phyloP scores from a whole-genome alignment of 2,888 invertebrate species.

The Cheilosia vulpina region DNA sequence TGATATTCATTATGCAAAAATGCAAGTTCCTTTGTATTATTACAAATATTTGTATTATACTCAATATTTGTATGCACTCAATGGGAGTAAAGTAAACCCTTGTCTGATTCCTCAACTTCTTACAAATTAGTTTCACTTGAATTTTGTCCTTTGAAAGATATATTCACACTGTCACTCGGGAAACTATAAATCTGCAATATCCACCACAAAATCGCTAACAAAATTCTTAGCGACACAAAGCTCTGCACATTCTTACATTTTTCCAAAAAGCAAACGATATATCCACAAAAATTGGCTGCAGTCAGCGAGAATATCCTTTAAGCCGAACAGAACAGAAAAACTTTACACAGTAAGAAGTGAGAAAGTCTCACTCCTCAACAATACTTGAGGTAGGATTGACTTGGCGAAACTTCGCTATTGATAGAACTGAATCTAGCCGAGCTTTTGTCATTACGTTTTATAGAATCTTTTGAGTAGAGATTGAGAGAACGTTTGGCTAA shows the following conservation, averaged over 20 bases:
- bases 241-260: constrained; percentile 13
- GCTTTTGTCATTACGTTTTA: constrained; percentile 66
- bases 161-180: neutral
- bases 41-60: too few species aligned
- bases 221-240: neutral
- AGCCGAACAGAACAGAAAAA: neutral
- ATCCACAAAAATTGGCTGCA: constrained; percentile 14
- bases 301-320: constrained; percentile 7
- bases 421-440: constrained; percentile 65
- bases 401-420: constrained; percentile 56
- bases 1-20: too few species aligned
- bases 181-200: neutral
- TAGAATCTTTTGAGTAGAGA: constrained; percentile 44
- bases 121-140: too few species aligned
- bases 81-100: too few species aligned
- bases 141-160: too few species aligned
- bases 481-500: constrained; percentile 31
- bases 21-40: too few species aligned
- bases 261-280: neutral
- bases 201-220: neutral
- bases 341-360: neutral
- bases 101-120: too few species aligned
- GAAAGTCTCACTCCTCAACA: constrained; percentile 12
- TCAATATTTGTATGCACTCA: too few species aligned
- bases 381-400: constrained; percentile 34